Conservation (phyloP, 2,888 invertebrate species). For the Abrostola tripartita region DNA sequence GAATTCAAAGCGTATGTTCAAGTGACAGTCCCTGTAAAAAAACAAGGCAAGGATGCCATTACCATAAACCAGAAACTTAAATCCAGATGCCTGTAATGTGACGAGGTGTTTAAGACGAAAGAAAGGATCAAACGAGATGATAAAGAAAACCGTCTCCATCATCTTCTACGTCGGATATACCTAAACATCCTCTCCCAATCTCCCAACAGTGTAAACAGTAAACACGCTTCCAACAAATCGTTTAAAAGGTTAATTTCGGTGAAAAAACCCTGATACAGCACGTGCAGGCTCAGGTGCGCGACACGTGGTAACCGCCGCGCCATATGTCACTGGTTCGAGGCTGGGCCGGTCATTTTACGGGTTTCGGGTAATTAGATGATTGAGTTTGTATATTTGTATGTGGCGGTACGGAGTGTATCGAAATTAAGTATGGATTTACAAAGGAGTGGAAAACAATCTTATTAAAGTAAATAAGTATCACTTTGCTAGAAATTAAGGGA, state of each 20-base stretch:
- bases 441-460: no score
- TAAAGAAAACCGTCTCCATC: neutral
- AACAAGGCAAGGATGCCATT: no score
- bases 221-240: slow-evolving; percentile 31
- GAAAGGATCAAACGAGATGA: no score
- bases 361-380: slow-evolving; percentile 32
- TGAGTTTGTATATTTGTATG: neutral
- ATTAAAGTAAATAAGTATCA: no score
- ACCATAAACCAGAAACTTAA: no score
- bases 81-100: no score
- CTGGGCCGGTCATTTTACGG: slow-evolving; percentile 45
- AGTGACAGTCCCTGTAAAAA: no score
- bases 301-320: slow-evolving; percentile 77
- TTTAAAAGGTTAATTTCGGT: slow-evolving; percentile 34
- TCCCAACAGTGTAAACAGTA: slow-evolving; percentile 13
- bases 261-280: slow-evolving; percentile 58
- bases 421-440: neutral
- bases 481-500: no score
- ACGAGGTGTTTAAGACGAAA: no score
- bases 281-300: slow-evolving; percentile 75
- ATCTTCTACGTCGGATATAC: neutral
- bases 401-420: neutral
- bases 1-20: no score
- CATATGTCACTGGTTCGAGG: slow-evolving; percentile 74
- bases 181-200: neutral